Conservation (phyloP, 1,140 invertebrate species). For the Orussus abietinus region DNA sequence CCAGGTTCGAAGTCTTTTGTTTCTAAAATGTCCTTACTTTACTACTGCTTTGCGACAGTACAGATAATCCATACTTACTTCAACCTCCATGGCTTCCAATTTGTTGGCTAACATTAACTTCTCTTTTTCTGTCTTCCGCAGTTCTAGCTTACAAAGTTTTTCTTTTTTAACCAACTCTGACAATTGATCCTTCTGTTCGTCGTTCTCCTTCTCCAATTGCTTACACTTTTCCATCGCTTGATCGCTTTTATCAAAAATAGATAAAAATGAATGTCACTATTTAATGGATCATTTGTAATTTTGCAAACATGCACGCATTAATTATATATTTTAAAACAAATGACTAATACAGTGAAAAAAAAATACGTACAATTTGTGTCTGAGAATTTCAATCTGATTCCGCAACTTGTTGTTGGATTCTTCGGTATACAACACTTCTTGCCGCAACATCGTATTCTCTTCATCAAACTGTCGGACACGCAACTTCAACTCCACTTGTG, state of each 20-base stretch:
- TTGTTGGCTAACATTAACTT: conserved; percentile 13
- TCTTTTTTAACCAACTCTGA: conserved; percentile 13
- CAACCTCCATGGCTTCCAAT: conserved; percentile 13
- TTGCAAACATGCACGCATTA: too few relatives aligned
- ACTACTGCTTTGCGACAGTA: background rate
- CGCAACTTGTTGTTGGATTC: conserved; percentile 15
- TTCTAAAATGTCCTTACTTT: conserved; percentile 10
- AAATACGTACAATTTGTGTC: conserved; percentile 16
- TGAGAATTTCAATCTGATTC: conserved; percentile 9
- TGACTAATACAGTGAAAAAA: too few relatives aligned
- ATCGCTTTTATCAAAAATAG: conserved; percentile 19
- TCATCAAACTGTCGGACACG: conserved; percentile 23
- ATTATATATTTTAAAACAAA: too few relatives aligned
- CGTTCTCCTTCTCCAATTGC: conserved; percentile 24
- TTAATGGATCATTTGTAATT: too few relatives aligned
- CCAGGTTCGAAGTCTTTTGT: conserved; percentile 3
- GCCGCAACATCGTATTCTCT: conserved; percentile 21
- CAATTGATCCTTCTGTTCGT: conserved; percentile 22
- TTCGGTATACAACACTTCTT: conserved; percentile 21
- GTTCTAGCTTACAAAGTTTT: conserved; percentile 11
- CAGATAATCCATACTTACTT: conserved; percentile 3
- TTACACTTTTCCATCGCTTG: conserved; percentile 16
- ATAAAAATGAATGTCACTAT: conserved; percentile 4
- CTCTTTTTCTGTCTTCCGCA: conserved; percentile 21
- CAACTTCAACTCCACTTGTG: conserved; percentile 16